A percentile compares a stretch with the other conserved stretches of the same genome.
These are phyloP conservation scores for Latrodectus elegans DNA, from an alignment of 2,888 invertebrate genomes.

Conservation along the genomic window DNA sequence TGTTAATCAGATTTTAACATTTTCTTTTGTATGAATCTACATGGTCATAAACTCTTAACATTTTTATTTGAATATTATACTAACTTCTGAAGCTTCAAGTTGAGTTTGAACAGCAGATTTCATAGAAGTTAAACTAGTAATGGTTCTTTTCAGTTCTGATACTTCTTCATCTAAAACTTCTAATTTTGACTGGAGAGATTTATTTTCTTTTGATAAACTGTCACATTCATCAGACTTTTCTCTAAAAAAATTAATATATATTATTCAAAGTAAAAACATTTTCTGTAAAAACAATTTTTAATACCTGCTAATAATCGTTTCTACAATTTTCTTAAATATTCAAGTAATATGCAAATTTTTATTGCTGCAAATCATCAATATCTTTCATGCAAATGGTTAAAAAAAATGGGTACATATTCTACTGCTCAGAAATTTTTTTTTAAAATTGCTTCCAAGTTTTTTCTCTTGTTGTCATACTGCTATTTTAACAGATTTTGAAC, in stretches of 20 bases:
- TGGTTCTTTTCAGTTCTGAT: constrained; percentile 25
- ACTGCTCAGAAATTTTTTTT: too few relatives aligned
- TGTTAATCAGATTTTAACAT: too few relatives aligned
- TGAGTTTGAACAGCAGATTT: constrained; percentile 49
- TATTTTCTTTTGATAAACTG: constrained; percentile 9
- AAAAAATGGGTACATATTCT: too few relatives aligned
- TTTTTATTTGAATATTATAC: neutral
- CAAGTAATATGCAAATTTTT: too few relatives aligned
- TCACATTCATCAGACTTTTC: constrained; percentile 45
- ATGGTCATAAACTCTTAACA: too few relatives aligned
- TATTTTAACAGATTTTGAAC: too few relatives aligned
- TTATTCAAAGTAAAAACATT: neutral
- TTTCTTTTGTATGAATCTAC: too few relatives aligned
- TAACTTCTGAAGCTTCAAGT: constrained; percentile 51
- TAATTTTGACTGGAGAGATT: constrained; percentile 6
- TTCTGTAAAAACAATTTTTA: neutral
- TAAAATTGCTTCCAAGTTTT: too few relatives aligned
- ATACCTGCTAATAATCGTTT: neutral
- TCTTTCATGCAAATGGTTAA: too few relatives aligned
- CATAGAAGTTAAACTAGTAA: constrained; percentile 35
- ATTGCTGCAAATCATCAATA: too few relatives aligned
- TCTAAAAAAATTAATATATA: constrained; percentile 6
- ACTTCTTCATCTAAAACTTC: constrained; percentile 40
- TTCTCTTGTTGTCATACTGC: too few relatives aligned
- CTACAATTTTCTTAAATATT: too few relatives aligned